These are phyloP conservation scores for Mamestra configurata DNA, from an alignment of 1,140 invertebrate genomes.

Conservation along the genomic window DNA sequence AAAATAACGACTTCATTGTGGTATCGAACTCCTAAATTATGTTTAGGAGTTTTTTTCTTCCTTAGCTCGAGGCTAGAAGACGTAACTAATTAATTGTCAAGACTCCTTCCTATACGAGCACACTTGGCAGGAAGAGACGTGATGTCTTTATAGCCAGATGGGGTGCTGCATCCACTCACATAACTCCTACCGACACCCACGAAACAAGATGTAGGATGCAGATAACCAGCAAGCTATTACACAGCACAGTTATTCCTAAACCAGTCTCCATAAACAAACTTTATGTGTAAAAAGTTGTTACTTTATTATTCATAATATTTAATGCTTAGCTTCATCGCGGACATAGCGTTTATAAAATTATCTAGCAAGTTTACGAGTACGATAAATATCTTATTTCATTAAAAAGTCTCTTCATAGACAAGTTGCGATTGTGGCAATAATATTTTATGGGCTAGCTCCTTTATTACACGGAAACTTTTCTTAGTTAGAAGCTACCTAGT, in stretches of 20 bases:
- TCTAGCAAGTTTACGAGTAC: conserved; percentile 3
- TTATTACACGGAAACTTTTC: background rate
- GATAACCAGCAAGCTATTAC: conserved; percentile 28
- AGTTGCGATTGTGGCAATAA: background rate
- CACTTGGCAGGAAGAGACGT: background rate
- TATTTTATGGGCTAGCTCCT: conserved; percentile 9
- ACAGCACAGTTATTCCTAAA: conserved; percentile 31
- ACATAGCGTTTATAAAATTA: conserved; percentile 1
- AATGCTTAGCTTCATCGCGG: background rate
- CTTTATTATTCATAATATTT: conserved; percentile 27
- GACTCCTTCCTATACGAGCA: background rate
- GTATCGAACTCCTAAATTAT: no score
- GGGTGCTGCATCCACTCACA: conserved; percentile 3
- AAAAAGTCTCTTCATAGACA: background rate
- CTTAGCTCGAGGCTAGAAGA: no score
- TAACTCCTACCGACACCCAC: conserved; percentile 1
- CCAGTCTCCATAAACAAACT: conserved; percentile 13
- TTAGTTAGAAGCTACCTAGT: background rate
- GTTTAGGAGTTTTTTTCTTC: no score
- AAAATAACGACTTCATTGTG: no score
- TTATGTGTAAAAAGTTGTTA: conserved; percentile 14
- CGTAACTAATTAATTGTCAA: background rate
- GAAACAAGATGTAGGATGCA: conserved; percentile 28
- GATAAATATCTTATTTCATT: conserved; percentile 6
- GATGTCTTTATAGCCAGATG: conserved; percentile 18